Evolutionary conservation across 2,888 invertebrate species (phyloP), one percentile per base, ranked within the genome.

Genomic region (Coremacera marginata): DNA sequence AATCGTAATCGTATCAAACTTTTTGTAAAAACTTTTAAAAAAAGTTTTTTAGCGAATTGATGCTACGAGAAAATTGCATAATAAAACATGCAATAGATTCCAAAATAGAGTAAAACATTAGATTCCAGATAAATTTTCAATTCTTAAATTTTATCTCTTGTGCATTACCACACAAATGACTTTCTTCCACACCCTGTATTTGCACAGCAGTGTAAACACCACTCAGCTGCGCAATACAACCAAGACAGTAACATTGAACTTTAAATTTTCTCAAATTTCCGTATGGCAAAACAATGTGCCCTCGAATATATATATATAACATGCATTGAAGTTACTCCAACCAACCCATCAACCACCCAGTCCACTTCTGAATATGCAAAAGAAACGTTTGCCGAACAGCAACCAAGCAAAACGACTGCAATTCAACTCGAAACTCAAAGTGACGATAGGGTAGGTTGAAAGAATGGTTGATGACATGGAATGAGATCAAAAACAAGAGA

Each of bases 241-340:
- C n/a, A 71, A 57, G 34, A 19, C 22, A 19, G 55, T 71, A 71
- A 71, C 71, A 71, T 71, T 71, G 71, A 71, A 71, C 57, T 71
- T 44, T 71, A 60, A 57, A 71, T 37, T 60, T 34, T 34, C 44
- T 22, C 5, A 60, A 11, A 37, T 37, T 25, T 60, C 57, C 60
- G 8, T 19, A 49, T 51, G 7, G 51, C 27, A 63, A 9, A 51
- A 60, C n/a, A 14, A 27, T 27, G 51, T 51, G 14, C 68, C 51
- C 34, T 22, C 68, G 51, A 68, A 51, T 22, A 25, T 14, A 51
- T 22, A 25, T 14, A n/a, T 49, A 25, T 5, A 19, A 19, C 27
- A 55, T 16, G 37, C 25, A 22, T 37, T 71, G 60, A 5, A 51
- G 27, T 27, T 7, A 51, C 71, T 5, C 60, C 37, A 57, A 19